Evolutionary conservation across 2,797 vertebrate species (phyloP).

Genomic region (Pyrocephalus nanus): DNA sequence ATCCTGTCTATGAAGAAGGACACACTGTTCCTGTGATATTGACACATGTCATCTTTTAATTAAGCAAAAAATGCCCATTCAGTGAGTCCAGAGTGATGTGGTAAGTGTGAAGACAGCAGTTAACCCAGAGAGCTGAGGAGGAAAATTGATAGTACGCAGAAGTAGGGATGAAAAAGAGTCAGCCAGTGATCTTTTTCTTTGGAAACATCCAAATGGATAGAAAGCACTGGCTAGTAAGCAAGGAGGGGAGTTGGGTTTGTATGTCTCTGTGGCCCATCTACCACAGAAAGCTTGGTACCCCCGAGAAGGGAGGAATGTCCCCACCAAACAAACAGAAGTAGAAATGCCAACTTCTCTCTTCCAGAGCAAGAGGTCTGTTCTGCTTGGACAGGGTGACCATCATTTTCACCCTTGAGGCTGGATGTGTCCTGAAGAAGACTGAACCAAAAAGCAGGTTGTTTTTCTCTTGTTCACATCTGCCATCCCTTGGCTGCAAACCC

Average conservation of each 20-base stretch:
- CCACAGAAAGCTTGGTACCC: neutral
- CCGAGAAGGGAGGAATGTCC: neutral
- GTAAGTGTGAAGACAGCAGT: neutral
- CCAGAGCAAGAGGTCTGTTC: neutral
- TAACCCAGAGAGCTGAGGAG: neutral
- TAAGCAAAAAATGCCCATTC: neutral
- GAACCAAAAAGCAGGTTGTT: neutral
- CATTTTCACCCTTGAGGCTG: neutral
- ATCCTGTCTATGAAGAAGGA: neutral
- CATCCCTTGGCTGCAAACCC: neutral
- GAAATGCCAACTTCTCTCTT: neutral
- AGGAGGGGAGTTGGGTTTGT: neutral
- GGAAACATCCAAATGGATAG: neutral
- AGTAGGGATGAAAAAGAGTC: neutral
- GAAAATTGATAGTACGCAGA: rapidly evolving
- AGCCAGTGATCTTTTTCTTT: neutral
- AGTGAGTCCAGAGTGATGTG: neutral
- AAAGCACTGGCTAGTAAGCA: neutral
- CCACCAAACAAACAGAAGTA: neutral
- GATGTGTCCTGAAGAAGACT: neutral
- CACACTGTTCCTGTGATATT: neutral
- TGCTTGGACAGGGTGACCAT: neutral
- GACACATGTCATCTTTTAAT: neutral
- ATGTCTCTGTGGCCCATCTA: neutral
- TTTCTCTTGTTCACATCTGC: neutral